A percentile compares a stretch with the other conserved stretches of the same genome.
phyloP scores from a whole-genome alignment of 1,140 invertebrate genomes.

The Temnothorax longispinosus region DNA sequence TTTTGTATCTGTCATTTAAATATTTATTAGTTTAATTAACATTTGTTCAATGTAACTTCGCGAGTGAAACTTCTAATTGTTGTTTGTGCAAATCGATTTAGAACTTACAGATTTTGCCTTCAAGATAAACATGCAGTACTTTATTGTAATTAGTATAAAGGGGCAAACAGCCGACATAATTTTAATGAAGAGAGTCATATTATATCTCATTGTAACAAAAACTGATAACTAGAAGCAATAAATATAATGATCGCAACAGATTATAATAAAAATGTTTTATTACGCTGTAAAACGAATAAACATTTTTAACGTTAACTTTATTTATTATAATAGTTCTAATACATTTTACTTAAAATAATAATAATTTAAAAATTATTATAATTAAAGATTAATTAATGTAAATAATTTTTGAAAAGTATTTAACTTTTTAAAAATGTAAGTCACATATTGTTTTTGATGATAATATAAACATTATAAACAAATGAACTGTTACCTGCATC shows the following conservation, averaged over 20 bases:
- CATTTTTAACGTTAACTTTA: neutral
- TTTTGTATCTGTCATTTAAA: constrained; percentile 13
- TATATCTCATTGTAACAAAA: neutral
- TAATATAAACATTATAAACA: neutral
- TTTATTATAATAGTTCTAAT: neutral
- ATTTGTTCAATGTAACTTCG: neutral
- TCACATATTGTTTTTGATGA: neutral
- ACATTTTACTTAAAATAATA: no score
- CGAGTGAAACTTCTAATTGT: neutral
- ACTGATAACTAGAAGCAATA: constrained; percentile 16
- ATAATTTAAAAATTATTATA: neutral
- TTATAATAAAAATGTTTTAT: neutral
- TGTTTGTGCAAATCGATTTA: neutral
- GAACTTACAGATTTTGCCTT: constrained; percentile 20
- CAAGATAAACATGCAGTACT: neutral
- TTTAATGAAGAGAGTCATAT: neutral
- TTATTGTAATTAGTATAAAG: neutral
- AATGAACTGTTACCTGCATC: constrained; percentile 18
- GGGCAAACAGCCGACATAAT: neutral
- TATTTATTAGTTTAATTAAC: neutral
- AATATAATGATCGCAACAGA: neutral
- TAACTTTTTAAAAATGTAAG: neutral
- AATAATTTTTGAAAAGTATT: neutral
- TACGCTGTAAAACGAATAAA: neutral
- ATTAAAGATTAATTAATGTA: neutral